Conservation (phyloP, 1,140 invertebrate genomes). For the Telenomus remus region DNA sequence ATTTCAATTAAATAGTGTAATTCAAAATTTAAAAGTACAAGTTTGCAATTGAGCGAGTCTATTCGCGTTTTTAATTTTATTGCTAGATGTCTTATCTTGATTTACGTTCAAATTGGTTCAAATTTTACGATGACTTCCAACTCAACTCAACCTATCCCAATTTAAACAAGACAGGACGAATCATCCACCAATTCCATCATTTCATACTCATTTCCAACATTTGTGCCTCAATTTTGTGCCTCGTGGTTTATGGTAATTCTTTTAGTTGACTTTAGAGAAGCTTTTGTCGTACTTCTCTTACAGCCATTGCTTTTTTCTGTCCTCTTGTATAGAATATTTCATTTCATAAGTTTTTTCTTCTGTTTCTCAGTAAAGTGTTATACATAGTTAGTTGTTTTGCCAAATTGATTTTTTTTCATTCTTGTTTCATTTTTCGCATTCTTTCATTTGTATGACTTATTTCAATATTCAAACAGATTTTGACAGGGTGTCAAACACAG, state of each 20-base stretch:
- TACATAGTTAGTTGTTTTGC: too few species aligned
- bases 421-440: not conserved
- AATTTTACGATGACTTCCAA: slow-evolving; percentile 16
- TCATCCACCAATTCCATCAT: slow-evolving; percentile 23
- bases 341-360: not conserved
- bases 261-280: not conserved
- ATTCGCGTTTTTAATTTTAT: slow-evolving; percentile 11
- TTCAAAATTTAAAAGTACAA: too few species aligned
- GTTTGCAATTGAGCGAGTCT: too few species aligned
- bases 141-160: slow-evolving; percentile 47
- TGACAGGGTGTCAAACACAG: too few species aligned
- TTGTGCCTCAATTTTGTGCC: slow-evolving; percentile 10
- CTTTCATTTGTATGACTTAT: too few species aligned
- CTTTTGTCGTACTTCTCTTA: slow-evolving; percentile 3
- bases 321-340: slow-evolving; percentile 9
- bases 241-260: slow-evolving; percentile 40
- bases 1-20: too few species aligned
- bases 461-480: too few species aligned
- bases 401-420: not conserved
- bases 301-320: slow-evolving; percentile 15
- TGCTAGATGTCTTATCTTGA: not conserved
- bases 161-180: slow-evolving; percentile 23
- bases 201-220: slow-evolving; percentile 4
- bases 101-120: not conserved
- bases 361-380: not conserved